A percentile compares a stretch with the other conserved stretches of the same genome.
Conservation (phyloP, 1,140 invertebrate genomes). For the Plectrocnemia conspersa region DNA sequence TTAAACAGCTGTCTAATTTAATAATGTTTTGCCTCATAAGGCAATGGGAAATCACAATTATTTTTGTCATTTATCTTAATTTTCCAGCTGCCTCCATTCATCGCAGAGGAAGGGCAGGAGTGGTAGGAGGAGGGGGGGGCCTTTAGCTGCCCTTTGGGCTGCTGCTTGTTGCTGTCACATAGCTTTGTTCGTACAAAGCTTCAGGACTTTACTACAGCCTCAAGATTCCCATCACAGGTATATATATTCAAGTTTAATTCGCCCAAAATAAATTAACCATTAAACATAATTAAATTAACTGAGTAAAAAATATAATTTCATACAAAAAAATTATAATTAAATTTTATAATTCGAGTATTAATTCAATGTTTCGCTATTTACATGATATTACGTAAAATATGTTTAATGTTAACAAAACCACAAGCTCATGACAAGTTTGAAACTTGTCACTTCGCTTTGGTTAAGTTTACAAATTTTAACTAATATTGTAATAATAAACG, state of each 20-base stretch:
- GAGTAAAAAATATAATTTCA: too few species aligned
- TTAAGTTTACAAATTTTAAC: too few species aligned
- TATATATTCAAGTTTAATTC: neutral
- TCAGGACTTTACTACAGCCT: conserved; percentile 31
- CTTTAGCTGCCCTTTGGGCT: conserved; percentile 42
- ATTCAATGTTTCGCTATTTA: too few species aligned
- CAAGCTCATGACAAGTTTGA: too few species aligned
- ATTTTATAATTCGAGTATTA: too few species aligned
- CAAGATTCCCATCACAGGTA: conserved; percentile 7
- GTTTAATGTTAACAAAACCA: neutral
- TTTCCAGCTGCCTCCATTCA: conserved; percentile 34
- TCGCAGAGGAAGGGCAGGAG: conserved; percentile 44
- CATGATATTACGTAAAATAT: neutral
- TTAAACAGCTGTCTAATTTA: too few species aligned
- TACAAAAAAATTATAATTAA: too few species aligned
- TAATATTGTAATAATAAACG: too few species aligned
- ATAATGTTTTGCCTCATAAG: too few species aligned
- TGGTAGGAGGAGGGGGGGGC: conserved; percentile 35
- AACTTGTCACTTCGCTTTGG: too few species aligned
- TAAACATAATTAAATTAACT: neutral
- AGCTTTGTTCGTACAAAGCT: conserved; percentile 39
- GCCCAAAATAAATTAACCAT: neutral
- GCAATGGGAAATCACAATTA: too few species aligned
- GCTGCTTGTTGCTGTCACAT: conserved; percentile 40
- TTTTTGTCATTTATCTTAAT: neutral